Conservation (phyloP, 2,797 vertebrate genomes). For the Fratercula arctica region DNA sequence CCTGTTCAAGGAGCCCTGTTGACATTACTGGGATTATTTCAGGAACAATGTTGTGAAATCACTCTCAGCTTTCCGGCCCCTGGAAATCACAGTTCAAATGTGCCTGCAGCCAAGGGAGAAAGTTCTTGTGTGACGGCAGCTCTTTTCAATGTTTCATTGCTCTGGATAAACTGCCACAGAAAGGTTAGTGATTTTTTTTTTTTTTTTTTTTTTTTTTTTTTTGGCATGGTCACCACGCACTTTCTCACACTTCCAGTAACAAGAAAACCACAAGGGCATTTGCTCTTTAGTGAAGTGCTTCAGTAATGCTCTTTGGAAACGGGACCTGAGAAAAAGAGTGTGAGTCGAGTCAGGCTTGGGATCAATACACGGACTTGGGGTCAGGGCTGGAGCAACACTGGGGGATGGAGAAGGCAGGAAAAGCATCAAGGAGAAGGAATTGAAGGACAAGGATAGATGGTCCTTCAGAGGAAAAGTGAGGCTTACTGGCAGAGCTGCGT, state of each 20-base stretch:
- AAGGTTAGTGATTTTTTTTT: background rate
- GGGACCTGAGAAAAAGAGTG: background rate
- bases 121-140: background rate
- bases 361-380: constrained; percentile 15
- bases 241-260: constrained; percentile 50
- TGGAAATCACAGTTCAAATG: constrained; percentile 47
- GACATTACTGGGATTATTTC: constrained; percentile 22
- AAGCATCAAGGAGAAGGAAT: background rate
- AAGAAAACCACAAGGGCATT: constrained; percentile 49
- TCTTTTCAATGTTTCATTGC: background rate
- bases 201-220: constrained; percentile 9
- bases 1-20: background rate
- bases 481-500: background rate
- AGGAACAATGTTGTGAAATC: constrained; percentile 25
- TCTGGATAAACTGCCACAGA: background rate
- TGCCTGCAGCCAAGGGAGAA: constrained; percentile 25
- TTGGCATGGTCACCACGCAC: background rate
- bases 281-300: constrained; percentile 12
- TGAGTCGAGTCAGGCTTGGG: background rate
- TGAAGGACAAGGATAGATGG: background rate
- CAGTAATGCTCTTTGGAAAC: constrained; percentile 9
- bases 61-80: background rate
- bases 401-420: background rate
- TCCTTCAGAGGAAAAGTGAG: background rate
- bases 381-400: background rate